Percentiles rank a stretch among this genome's conserved stretches.
Evolutionary conservation across 2,797 vertebrate genomes (phyloP).

Genomic region (Ammospiza maritima): DNA sequence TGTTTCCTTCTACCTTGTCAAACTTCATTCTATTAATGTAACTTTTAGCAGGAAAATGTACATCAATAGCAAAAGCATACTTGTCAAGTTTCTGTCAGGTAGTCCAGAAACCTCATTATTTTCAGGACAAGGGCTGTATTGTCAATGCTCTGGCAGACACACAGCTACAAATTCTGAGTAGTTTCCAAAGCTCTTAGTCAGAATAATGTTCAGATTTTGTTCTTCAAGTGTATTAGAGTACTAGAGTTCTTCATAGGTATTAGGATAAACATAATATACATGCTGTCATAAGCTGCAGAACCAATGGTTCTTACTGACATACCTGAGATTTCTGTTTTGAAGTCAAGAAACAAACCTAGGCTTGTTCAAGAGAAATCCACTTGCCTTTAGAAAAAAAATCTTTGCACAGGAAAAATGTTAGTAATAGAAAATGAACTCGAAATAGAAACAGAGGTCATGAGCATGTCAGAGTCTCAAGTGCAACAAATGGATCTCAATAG

Average conservation of each 20-base stretch:
- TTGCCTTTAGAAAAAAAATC: background rate
- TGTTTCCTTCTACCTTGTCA: background rate
- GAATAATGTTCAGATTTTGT: background rate
- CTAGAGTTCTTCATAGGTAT: background rate
- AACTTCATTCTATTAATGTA: background rate
- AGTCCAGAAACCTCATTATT: background rate
- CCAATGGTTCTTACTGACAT: background rate
- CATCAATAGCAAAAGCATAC: background rate
- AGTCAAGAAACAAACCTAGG: background rate
- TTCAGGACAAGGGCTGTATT: background rate
- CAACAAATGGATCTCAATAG: background rate
- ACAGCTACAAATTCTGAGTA: background rate
- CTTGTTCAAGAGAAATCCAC: background rate
- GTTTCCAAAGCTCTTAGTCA: background rate
- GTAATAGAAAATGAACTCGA: background rate
- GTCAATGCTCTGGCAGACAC: background rate
- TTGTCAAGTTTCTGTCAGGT: background rate
- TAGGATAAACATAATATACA: background rate
- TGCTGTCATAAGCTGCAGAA: background rate
- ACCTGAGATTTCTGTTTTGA: background rate
- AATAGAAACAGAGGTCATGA: background rate
- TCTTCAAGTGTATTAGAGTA: background rate
- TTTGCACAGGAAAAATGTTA: background rate
- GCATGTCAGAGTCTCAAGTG: background rate
- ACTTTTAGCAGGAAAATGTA: background rate